Evolutionary conservation across 2,888 invertebrate genomes (phyloP).

Genomic region (Rotaria sp.): DNA sequence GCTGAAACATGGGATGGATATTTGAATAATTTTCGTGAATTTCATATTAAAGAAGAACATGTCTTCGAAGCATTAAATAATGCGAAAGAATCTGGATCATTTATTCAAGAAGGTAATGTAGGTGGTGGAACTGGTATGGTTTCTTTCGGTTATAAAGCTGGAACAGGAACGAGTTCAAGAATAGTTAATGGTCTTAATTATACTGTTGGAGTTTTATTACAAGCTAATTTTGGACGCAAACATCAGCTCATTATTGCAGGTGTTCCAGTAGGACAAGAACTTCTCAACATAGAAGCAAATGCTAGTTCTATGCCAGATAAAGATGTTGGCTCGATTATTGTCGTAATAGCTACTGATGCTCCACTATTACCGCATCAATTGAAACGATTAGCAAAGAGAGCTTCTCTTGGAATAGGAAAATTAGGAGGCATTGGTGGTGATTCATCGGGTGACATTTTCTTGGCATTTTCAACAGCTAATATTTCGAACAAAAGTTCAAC

Average conservation of each 20-base stretch:
- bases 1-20: neutral
- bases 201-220: neutral
- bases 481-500: neutral
- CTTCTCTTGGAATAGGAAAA: neutral
- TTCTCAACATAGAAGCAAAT: neutral
- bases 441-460: neutral
- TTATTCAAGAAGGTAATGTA: neutral
- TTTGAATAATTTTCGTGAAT: neutral
- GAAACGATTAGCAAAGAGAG: neutral
- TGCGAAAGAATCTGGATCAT: neutral
- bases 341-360: neutral
- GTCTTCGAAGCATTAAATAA: neutral
- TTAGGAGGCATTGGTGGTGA: neutral
- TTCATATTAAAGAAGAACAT: neutral
- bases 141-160: neutral
- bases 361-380: neutral
- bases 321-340: neutral
- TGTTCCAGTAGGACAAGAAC: neutral
- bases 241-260: neutral
- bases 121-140: constrained; percentile 4
- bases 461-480: neutral
- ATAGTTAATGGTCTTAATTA: neutral
- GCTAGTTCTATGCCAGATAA: neutral
- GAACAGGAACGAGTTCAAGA: constrained; percentile 11
- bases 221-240: neutral